phyloP scores from a whole-genome alignment of 2,113 vertebrate genomes.

The Siniperca chuatsi region DNA sequence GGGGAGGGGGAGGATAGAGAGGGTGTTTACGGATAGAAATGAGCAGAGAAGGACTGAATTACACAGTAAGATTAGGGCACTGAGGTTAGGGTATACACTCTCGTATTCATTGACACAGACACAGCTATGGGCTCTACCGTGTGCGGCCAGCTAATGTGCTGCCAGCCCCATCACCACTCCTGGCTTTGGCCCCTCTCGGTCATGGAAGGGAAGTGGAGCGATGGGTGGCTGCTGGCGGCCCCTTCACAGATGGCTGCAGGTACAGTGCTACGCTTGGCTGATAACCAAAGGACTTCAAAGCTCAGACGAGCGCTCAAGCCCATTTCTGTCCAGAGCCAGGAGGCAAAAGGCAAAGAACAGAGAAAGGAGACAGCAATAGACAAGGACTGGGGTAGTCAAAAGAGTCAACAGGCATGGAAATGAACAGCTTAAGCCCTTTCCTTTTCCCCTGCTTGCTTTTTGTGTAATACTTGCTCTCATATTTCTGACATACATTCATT shows the following conservation, averaged over 20 bases:
- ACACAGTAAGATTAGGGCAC: slow-evolving; percentile 26
- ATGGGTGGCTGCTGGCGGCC: slow-evolving; percentile 70
- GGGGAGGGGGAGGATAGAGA: slow-evolving; percentile 6
- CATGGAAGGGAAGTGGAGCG: slow-evolving; percentile 73
- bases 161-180: slow-evolving; percentile 58
- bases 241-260: slow-evolving; percentile 83
- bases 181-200: slow-evolving; percentile 58
- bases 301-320: slow-evolving; percentile 64
- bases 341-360: slow-evolving; percentile 60
- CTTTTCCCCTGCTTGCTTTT: neutral
- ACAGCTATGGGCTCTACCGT: slow-evolving; percentile 23
- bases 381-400: slow-evolving; percentile 54
- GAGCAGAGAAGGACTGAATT: slow-evolving; percentile 28
- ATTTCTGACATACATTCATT: neutral
- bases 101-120: slow-evolving; percentile 25
- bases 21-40: slow-evolving; percentile 59
- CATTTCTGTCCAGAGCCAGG: slow-evolving; percentile 71
- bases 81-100: slow-evolving; percentile 14
- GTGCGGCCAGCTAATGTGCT: slow-evolving; percentile 26
- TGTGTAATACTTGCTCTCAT: neutral
- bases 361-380: slow-evolving; percentile 59
- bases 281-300: slow-evolving; percentile 83
- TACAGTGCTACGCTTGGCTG: slow-evolving; percentile 78
- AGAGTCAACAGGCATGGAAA: slow-evolving; percentile 75
- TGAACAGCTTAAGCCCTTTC: slow-evolving; percentile 56